Base-by-base conservation (phyloP, 2,888 invertebrate genomes). In the Lasioglossum malachurum region DNA sequence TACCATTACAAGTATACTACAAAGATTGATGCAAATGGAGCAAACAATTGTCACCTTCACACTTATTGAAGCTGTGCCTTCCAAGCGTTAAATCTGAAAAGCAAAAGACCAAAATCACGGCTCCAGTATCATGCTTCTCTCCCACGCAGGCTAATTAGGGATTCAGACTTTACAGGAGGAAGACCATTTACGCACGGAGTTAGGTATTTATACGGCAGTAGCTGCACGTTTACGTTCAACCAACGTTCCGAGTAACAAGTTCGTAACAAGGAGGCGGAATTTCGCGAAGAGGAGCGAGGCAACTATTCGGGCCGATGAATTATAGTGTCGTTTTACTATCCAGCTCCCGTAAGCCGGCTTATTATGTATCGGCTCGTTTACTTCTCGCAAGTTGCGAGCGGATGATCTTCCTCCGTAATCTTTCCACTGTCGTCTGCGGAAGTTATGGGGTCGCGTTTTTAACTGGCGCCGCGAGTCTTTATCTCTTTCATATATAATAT, bases 321-420 rank as follows among this genome's bases (percentile, higher is more conserved):
- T n/a, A 44, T 69, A 49, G 57, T 75, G 60, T 75, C 44, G 27
- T 49, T 19, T 69, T 74, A 60, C 53, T 74, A 78, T 35, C 57
- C 8, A 14, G n/a, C 23, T 44, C 60, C n/a, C 14, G 4, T n/a
- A 23, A 69, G 19, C 31, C 7, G 53, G 46, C 38, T 72, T 60
- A 35, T 83, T 75, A 71, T 44, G 77, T 46, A 19, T 69, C 67
- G 27, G 35, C 23, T 23, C 44, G 64, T 31, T 67, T 67, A 44
- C 31, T 27, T 60, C 27, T 60, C 27, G 27, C 4, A 60, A 60
- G 27, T 27, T 5, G 4, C 60, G 53, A 8, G 23, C 23, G 53
- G 3, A 53, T 53, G 10, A 53, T 53, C 53, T 53, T 53, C 8
- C 53, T 53, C 23, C 23, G 53, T 53, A 53, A 53, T 53, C 23